Evolutionary conservation across 2,113 vertebrate genomes (phyloP), one percentile per base, ranked within the genome.

Genomic region (Agapornis roseicollis): DNA sequence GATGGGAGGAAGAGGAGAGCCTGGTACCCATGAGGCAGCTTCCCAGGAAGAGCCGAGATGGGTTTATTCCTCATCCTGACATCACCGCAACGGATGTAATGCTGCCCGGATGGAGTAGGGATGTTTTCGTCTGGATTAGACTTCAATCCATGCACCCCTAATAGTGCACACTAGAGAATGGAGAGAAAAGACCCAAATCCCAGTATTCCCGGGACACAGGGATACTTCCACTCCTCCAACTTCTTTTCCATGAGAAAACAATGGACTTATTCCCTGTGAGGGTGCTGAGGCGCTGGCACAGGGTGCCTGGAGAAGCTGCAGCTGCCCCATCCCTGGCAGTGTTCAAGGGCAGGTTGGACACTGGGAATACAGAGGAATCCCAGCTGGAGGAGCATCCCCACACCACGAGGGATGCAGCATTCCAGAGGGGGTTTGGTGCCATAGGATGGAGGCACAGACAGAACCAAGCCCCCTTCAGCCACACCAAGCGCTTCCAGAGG

Each of bases 41-140:
- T 39, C n/a, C 61, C 9, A 39, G 47, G 24, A 65, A 52, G 27
- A 60, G 42, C 52, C 18, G 15, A 60, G 74, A n/a, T 41, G 72
- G 20, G 37, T 83, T 73, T 49, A n/a, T 2, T 78, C 35, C 39
- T 91, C 68, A 33, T 27, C 27, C 68, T 44, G 68, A 76, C 71
- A 47, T 44, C 76, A 27, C 53, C 5, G 0, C 17, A 4, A 2
- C 0, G 5, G 7, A 11, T 1, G 3, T 2, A 27, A 39, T 2
- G 8, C 37, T 68, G 42, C 80, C 47, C 2, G 17, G 79, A 44
- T 11, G 4, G 49, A 82, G 66, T 47, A 12, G 47, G 50, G 46
- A 31, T 7, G 2, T 27, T 56, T 56, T 33, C 55, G 19, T 56
- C 20, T 22, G 55, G 55, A 3, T 56, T 56, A 56, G 42, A 58